phyloP scores from a whole-genome alignment of 2,113 vertebrate species.

The Scomber japonicus region DNA sequence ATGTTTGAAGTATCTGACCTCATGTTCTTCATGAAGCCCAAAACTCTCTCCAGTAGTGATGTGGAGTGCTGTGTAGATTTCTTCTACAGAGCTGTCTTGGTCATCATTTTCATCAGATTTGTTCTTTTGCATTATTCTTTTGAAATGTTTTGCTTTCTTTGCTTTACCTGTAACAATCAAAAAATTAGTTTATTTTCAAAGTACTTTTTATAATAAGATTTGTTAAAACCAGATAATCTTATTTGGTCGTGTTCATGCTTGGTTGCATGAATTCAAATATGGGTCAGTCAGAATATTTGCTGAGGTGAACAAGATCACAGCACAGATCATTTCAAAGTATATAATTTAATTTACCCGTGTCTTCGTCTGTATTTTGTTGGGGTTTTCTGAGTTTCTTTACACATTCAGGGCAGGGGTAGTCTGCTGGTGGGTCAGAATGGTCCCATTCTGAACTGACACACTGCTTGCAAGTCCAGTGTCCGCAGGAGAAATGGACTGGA shows the following conservation, averaged over 20 bases:
- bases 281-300: no score
- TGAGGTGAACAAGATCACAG: no score
- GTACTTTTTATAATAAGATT: no score
- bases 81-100: background rate
- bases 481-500: conserved; percentile 18
- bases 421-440: background rate
- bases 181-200: no score
- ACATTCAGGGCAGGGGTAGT: background rate
- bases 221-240: no score
- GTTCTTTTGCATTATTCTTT: conserved; percentile 3
- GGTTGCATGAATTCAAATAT: no score
- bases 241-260: no score
- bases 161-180: conserved; percentile 16
- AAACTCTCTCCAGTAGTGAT: conserved; percentile 23
- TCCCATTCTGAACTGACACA: conserved; percentile 1
- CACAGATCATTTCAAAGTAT: background rate
- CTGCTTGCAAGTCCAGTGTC: conserved; percentile 34
- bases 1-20: background rate
- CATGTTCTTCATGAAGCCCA: background rate
- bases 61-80: conserved; percentile 38
- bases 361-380: background rate
- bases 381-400: background rate
- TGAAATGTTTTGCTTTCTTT: background rate
- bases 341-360: background rate
- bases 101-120: conserved; percentile 47